Evolutionary conservation across 2,888 invertebrate species (phyloP), one percentile per base, ranked within the genome.

Genomic region (Nesidiocoris tenuis): DNA sequence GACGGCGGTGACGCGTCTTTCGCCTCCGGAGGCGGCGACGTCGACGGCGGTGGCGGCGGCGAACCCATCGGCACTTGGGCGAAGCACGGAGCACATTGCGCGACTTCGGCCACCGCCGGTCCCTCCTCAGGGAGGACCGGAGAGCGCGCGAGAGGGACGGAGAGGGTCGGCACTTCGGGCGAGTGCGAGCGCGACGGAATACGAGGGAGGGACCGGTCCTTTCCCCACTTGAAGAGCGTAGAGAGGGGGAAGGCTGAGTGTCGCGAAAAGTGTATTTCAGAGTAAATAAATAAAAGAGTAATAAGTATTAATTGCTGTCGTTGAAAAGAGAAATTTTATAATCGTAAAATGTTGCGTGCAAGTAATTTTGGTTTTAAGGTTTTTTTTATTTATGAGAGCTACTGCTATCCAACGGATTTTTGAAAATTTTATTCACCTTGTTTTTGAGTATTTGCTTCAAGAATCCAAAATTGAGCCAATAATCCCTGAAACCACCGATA

Each of bases 1-100:
- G 39, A 39, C 16, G 78, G 67, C 75, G 78, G 59, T 67, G 76
- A 70, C 70, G 67, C 56, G 72, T 67, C 67, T 25, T 18, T 71
- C 63, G 59, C 61, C 66, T 63, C 63, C 64, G 75, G 74, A 25
- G 75, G 67, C 75, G 64, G 23, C 61, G 39, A 9, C 72, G 72
- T 39, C 39, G 25, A 25, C 63, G 72, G 7, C 54, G 74, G 77
- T 22, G 67, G 76, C 74, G 67, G 74, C 55, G 68, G 70, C 71
- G 76, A 76, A 55, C 74, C 61, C 71, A 64, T 59, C 24, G 22
- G 18, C 1, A 21, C 23, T 55, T 68, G 59, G 25, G 55, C 18
- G 64, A 18, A 39, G 23, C 54, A 5, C 2, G 21, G n/a, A 1
- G 18, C 68, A 66, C 55, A 67, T 61, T n/a, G 55, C 19, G 25